These are phyloP conservation scores for Podabrus alpinus DNA, from an alignment of 2,888 invertebrate species.

Conservation along the genomic window DNA sequence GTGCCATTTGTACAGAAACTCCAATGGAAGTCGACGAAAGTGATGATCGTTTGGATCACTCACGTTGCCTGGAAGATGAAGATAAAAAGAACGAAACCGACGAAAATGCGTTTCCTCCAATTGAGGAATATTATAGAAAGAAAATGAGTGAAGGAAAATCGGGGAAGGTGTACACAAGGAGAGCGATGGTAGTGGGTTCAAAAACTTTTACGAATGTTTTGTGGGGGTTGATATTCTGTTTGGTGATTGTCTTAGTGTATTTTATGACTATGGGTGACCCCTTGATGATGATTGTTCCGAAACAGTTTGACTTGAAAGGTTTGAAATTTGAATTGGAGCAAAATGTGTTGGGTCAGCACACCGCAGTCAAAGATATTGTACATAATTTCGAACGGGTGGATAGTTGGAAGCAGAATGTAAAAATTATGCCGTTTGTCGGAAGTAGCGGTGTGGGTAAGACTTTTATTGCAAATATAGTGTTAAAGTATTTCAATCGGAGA, in stretches of 20 bases:
- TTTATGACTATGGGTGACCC: neutral
- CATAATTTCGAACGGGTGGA: slow-evolving; percentile 33
- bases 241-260: neutral
- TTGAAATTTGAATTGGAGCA: slow-evolving; percentile 3
- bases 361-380: slow-evolving; percentile 32
- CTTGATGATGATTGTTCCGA: neutral
- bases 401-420: slow-evolving; percentile 26
- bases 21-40: too few species aligned
- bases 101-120: neutral
- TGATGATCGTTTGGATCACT: too few species aligned
- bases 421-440: slow-evolving; percentile 43
- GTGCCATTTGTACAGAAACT: too few species aligned
- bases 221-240: neutral
- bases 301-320: neutral
- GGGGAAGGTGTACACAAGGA: neutral
- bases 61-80: neutral
- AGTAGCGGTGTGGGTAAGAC: slow-evolving; percentile 48
- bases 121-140: neutral
- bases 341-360: slow-evolving; percentile 32
- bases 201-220: neutral
- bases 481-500: slow-evolving; percentile 36
- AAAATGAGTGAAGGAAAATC: neutral
- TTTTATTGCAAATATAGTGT: slow-evolving; percentile 41
- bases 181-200: neutral
- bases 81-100: neutral